phyloP scores from a whole-genome alignment of 2,797 vertebrate species.

The Nannoperca obscura region DNA sequence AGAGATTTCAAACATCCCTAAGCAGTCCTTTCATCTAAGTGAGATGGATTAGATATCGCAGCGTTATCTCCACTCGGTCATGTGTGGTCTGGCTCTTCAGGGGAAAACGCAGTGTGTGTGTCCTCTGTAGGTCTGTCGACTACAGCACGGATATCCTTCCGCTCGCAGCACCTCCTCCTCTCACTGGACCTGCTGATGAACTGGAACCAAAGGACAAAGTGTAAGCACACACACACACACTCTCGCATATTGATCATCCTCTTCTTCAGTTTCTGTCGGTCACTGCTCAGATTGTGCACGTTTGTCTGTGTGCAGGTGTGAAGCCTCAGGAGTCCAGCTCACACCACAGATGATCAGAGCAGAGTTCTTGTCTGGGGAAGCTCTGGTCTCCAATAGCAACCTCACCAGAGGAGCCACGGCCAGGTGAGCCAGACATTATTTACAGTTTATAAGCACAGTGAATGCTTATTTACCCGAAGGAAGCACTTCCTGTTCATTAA shows the following conservation, averaged over 20 bases:
- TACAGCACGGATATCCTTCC: conserved; percentile 76
- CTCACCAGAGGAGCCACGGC: not conserved
- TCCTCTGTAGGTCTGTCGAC: conserved; percentile 72
- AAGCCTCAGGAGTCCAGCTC: conserved; percentile 62
- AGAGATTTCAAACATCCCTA: conserved; percentile 47
- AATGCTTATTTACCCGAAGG: conserved; percentile 31
- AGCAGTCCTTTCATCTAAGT: conserved; percentile 53
- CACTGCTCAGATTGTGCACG: not conserved
- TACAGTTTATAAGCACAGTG: not conserved
- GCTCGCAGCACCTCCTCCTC: conserved; percentile 59
- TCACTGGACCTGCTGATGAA: conserved; percentile 67
- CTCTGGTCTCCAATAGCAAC: conserved; percentile 46
- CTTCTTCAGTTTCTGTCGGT: not conserved
- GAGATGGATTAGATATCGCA: conserved; percentile 38
- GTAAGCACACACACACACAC: conserved; percentile 64
- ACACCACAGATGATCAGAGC: conserved; percentile 82
- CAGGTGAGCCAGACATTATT: conserved; percentile 30
- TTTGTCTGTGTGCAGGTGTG: conserved; percentile 60
- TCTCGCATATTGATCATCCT: too few species aligned
- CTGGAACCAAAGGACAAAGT: conserved; percentile 49
- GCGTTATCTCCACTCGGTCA: conserved; percentile 37
- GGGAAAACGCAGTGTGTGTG: conserved; percentile 41
- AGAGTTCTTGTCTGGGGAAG: conserved; percentile 67
- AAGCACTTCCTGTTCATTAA: conserved; percentile 20
- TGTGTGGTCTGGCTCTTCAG: conserved; percentile 40